phyloP scores from a whole-genome alignment of 2,888 invertebrate genomes.

The Athalia cordata region DNA sequence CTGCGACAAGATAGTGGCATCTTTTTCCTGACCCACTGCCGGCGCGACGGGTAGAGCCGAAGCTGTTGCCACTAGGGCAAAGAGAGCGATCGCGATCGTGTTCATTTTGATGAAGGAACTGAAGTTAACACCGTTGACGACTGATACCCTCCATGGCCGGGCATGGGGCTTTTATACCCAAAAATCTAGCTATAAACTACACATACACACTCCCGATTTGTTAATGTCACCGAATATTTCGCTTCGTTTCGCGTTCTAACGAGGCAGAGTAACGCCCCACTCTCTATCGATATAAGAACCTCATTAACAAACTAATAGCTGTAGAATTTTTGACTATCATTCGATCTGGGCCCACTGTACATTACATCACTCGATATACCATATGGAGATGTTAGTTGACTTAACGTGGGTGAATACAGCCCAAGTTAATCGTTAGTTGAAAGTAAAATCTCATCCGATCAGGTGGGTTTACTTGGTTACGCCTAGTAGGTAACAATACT shows the following conservation, averaged over 20 bases:
- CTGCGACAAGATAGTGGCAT: slow-evolving; percentile 61
- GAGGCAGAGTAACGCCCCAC: slow-evolving; percentile 27
- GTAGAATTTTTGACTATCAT: not conserved
- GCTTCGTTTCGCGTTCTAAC: not conserved
- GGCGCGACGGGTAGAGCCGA: slow-evolving; percentile 42
- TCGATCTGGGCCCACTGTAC: not conserved
- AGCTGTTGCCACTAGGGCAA: slow-evolving; percentile 45
- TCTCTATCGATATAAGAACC: not conserved
- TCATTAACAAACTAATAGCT: slow-evolving; percentile 11
- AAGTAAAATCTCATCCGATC: too few relatives aligned
- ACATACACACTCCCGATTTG: slow-evolving; percentile 11
- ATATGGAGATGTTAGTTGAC: too few relatives aligned
- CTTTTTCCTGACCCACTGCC: slow-evolving; percentile 42
- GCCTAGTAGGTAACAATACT: too few relatives aligned
- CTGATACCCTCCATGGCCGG: slow-evolving; percentile 22
- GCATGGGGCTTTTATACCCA: slow-evolving; percentile 29
- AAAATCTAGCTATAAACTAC: not conserved
- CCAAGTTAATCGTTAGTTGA: too few relatives aligned
- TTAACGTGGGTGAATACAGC: too few relatives aligned
- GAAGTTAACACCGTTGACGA: slow-evolving; percentile 19
- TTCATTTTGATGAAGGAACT: slow-evolving; percentile 22
- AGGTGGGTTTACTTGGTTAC: too few relatives aligned
- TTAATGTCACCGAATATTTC: slow-evolving; percentile 43
- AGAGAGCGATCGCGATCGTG: slow-evolving; percentile 20
- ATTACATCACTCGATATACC: slow-evolving; percentile 10